phyloP scores from a whole-genome alignment of 1,140 invertebrate genomes.

The Aphelenchoides fujianensis region DNA sequence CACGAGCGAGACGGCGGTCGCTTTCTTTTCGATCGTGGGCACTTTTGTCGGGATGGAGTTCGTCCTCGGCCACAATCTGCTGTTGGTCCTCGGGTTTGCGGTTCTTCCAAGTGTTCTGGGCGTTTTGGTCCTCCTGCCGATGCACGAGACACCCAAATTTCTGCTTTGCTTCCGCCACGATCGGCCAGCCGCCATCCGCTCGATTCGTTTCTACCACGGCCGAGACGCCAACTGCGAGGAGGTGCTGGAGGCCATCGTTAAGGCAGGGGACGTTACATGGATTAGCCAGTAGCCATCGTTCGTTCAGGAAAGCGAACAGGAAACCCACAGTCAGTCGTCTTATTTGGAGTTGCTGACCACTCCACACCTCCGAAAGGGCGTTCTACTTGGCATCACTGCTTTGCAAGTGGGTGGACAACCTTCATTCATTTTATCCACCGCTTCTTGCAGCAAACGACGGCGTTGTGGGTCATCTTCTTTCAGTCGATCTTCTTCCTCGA shows the following conservation, averaged over 20 bases:
- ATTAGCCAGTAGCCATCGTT: too few species aligned
- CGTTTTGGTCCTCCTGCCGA: slow-evolving; percentile 31
- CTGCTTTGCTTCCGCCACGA: slow-evolving; percentile 31
- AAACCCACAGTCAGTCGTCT: slow-evolving; percentile 25
- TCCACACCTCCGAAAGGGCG: slow-evolving; percentile 38
- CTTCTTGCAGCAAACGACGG: background rate
- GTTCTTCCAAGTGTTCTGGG: slow-evolving; percentile 33
- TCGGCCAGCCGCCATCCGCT: slow-evolving; percentile 19
- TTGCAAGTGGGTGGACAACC: slow-evolving; percentile 22
- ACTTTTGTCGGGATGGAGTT: slow-evolving; percentile 39
- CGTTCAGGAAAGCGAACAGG: slow-evolving; percentile 30
- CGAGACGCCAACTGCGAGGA: slow-evolving; percentile 19
- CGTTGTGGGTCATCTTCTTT: slow-evolving; percentile 1
- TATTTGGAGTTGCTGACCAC: slow-evolving; percentile 30
- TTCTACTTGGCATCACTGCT: slow-evolving; percentile 32
- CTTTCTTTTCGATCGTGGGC: slow-evolving; percentile 23
- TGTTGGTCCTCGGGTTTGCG: slow-evolving; percentile 33
- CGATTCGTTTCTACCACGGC: slow-evolving; percentile 40
- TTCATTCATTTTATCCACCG: too few species aligned
- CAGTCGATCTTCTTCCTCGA: slow-evolving; percentile 1
- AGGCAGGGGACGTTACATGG: too few species aligned
- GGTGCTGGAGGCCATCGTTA: slow-evolving; percentile 28
- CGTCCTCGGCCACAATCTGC: slow-evolving; percentile 31
- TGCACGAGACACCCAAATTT: slow-evolving; percentile 42
- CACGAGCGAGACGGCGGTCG: slow-evolving; percentile 28